phyloP scores from a whole-genome alignment of 2,888 invertebrate genomes.

The Nysson spinosus region DNA sequence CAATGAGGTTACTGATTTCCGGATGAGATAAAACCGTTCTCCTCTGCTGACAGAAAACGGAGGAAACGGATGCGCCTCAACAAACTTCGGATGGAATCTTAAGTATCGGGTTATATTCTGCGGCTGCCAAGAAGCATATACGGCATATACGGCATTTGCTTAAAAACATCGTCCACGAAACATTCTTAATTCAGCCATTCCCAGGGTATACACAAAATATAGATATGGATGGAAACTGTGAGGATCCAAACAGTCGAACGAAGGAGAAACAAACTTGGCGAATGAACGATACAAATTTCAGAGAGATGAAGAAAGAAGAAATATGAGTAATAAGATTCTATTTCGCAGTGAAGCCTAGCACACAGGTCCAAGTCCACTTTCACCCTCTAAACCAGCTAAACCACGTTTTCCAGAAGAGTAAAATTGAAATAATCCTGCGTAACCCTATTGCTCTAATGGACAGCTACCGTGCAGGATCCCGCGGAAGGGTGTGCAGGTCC shows the following conservation, averaged over 20 bases:
- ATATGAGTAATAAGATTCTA: too few species aligned
- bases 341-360: too few species aligned
- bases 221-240: too few species aligned
- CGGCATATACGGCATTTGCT: too few species aligned
- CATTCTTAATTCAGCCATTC: too few species aligned
- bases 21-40: slow-evolving; percentile 36
- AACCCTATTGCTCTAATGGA: slow-evolving; percentile 25
- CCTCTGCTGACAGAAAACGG: slow-evolving; percentile 35
- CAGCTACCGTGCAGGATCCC: slow-evolving; percentile 12
- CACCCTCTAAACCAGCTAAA: neutral
- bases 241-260: too few species aligned
- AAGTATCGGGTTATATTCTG: slow-evolving; percentile 29
- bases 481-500: slow-evolving; percentile 10
- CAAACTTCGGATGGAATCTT: slow-evolving; percentile 38
- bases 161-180: too few species aligned
- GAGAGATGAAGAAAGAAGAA: too few species aligned
- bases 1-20: slow-evolving; percentile 45
- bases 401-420: slow-evolving; percentile 11
- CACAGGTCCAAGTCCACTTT: too few species aligned
- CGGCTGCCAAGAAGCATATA: neutral
- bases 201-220: too few species aligned
- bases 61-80: slow-evolving; percentile 29
- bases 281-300: too few species aligned
- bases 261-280: too few species aligned
- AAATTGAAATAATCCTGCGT: slow-evolving; percentile 34